phyloP scores from a whole-genome alignment of 37 sponge, comb jelly and placozoan species.

The Petrosia ficiformis region DNA sequence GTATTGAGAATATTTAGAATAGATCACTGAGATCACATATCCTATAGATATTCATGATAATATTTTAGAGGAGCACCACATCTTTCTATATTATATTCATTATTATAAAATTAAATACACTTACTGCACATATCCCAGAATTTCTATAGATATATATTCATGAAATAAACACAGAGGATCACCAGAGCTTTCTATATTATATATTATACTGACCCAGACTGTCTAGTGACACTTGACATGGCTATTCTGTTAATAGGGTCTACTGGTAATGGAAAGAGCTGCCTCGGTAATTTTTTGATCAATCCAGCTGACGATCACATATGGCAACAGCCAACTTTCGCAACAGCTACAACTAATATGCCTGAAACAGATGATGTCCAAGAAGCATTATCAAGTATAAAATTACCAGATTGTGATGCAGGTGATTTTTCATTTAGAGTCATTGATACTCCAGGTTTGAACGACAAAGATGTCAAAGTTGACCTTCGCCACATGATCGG shows the following conservation, averaged over 20 bases:
- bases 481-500: constrained; percentile 29
- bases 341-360: constrained; percentile 13
- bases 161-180: too few species aligned
- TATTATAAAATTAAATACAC: too few species aligned
- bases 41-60: too few species aligned
- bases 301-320: constrained; percentile 26
- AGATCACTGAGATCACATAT: too few species aligned
- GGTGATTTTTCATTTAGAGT: neutral
- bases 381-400: neutral
- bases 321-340: constrained; percentile 17
- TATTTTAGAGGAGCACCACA: too few species aligned
- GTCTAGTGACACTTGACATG: too few species aligned
- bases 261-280: constrained; percentile 51
- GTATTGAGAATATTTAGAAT: too few species aligned
- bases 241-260: constrained; percentile 39
- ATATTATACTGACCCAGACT: too few species aligned
- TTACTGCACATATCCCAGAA: too few species aligned
- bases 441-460: constrained; percentile 49
- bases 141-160: too few species aligned
- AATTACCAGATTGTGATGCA: neutral
- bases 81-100: too few species aligned
- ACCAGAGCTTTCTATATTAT: too few species aligned
- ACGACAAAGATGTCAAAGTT: constrained; percentile 26
- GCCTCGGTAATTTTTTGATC: constrained; percentile 35
- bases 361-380: constrained; percentile 29